These are phyloP conservation scores for Melanophora roralis DNA, from an alignment of 2,888 invertebrate species.

Conservation along the genomic window DNA sequence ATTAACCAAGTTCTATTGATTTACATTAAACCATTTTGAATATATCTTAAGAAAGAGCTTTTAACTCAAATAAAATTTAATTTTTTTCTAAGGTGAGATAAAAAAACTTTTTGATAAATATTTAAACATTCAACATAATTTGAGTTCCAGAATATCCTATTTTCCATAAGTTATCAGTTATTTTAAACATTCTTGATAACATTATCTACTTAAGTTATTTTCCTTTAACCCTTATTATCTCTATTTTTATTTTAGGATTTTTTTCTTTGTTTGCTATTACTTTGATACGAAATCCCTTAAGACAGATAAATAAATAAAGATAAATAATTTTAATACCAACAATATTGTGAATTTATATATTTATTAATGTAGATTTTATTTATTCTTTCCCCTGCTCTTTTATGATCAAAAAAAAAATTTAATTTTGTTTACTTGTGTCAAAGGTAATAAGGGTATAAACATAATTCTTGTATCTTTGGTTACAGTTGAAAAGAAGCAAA, in stretches of 20 bases:
- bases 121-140: too few relatives aligned
- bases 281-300: slow-evolving; percentile 13
- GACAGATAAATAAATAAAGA: slow-evolving; percentile 23
- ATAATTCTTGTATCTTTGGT: not conserved
- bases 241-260: not conserved
- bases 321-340: slow-evolving; percentile 7
- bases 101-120: too few relatives aligned
- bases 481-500: not conserved
- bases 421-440: not conserved
- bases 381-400: not conserved
- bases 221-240: not conserved
- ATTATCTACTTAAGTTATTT: not conserved
- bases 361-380: not conserved
- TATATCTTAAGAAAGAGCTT: too few relatives aligned
- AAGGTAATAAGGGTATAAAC: not conserved
- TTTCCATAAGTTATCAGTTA: not conserved
- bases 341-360: not conserved
- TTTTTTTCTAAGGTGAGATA: too few relatives aligned
- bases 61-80: too few relatives aligned
- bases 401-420: not conserved
- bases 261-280: not conserved
- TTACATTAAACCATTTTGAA: too few relatives aligned
- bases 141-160: not conserved
- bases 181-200: not conserved
- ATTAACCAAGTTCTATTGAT: too few relatives aligned